Percentiles rank a stretch among this genome's conserved stretches.
phyloP scores from a whole-genome alignment of 2,888 invertebrate species.

The Patella ulyssiponensis region DNA sequence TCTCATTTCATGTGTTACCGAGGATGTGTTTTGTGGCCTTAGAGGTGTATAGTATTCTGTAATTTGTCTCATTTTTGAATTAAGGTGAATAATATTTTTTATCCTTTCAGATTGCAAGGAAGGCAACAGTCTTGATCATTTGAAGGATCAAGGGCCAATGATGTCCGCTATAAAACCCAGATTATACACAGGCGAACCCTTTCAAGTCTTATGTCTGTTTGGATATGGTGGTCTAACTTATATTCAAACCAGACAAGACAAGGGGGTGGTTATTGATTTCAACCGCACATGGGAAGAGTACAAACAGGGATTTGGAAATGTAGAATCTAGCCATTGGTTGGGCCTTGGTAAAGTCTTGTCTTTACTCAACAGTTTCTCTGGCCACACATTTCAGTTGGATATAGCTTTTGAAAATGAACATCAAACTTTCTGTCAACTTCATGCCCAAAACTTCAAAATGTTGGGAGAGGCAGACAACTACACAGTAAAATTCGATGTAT shows the following conservation, averaged over 20 bases:
- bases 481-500: background rate
- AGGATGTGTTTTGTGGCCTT: too few species aligned
- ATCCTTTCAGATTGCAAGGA: slow-evolving; percentile 2
- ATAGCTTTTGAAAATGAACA: background rate
- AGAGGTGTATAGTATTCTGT: background rate
- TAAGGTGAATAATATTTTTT: too few species aligned
- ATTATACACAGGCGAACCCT: background rate
- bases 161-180: background rate
- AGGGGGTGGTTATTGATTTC: background rate
- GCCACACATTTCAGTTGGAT: background rate
- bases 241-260: background rate
- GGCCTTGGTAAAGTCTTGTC: background rate
- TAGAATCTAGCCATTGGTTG: background rate
- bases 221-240: background rate
- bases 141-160: background rate
- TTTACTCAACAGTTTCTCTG: background rate
- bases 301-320: background rate
- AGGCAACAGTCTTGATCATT: background rate
- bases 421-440: background rate
- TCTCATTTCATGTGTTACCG: too few species aligned
- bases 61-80: background rate
- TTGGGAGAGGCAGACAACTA: background rate
- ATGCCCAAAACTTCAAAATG: background rate
- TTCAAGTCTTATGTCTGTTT: background rate
- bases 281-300: background rate